Evolutionary conservation across 2,113 vertebrate species (phyloP).

Genomic region (Hyaena hyaena): DNA sequence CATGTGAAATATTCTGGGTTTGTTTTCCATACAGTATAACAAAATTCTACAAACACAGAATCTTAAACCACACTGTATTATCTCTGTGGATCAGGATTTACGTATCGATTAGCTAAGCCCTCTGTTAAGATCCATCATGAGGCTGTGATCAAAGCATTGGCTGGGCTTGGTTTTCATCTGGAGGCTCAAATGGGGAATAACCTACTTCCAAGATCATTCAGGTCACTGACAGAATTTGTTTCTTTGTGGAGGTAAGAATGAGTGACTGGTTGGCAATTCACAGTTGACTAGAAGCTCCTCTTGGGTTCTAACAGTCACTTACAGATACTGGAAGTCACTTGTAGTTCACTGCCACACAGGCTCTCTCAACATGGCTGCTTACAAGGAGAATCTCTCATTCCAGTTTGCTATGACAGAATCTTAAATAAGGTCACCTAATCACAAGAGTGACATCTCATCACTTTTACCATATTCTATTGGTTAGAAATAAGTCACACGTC

Average conservation of each 20-base stretch:
- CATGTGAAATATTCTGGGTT: background rate
- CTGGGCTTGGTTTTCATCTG: background rate
- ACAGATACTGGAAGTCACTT: background rate
- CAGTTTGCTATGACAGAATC: background rate
- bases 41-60: background rate
- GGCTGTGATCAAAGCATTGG: background rate
- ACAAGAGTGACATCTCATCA: background rate
- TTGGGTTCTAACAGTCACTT: background rate
- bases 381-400: background rate
- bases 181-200: background rate
- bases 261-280: background rate
- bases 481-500: background rate
- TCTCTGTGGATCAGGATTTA: too few relatives aligned
- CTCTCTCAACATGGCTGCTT: background rate
- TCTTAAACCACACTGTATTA: background rate
- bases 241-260: background rate
- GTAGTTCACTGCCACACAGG: background rate
- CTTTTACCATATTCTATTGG: background rate
- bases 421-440: background rate
- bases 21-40: background rate
- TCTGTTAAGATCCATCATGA: background rate
- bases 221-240: background rate
- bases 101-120: background rate
- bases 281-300: background rate
- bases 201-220: background rate